Evolutionary conservation across 2,888 invertebrate genomes (phyloP).

Genomic region (Cactoblastis cactorum): DNA sequence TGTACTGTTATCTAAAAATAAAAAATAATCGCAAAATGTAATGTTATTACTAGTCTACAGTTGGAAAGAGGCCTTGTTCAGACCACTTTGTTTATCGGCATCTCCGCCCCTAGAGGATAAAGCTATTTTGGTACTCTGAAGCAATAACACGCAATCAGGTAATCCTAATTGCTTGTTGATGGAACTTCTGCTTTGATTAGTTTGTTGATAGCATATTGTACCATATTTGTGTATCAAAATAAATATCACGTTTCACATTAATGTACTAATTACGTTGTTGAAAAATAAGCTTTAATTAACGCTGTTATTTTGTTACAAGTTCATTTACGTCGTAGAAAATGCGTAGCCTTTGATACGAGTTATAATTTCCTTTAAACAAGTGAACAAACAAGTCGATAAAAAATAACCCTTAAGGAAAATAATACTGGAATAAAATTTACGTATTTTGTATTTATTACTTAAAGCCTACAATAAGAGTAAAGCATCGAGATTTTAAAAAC

Average conservation of each 20-base stretch:
- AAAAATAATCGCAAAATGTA: neutral
- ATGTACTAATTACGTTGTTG: neutral
- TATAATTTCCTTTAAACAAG: no score
- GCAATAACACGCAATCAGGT: constrained; percentile 10
- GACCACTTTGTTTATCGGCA: constrained; percentile 91
- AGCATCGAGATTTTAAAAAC: neutral
- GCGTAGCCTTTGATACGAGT: neutral
- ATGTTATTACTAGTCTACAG: neutral
- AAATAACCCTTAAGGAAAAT: no score
- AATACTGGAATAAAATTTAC: no score
- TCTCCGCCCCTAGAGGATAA: constrained; percentile 84
- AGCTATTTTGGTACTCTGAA: constrained; percentile 3
- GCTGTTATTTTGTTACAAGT: neutral
- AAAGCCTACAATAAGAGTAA: no score
- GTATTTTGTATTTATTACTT: no score
- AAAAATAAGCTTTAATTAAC: neutral
- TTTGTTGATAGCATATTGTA: neutral
- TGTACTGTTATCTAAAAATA: no score
- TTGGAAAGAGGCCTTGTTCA: constrained; percentile 91
- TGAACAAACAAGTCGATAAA: no score
- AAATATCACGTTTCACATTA: neutral
- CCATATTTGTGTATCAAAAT: neutral
- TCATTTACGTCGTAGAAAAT: neutral
- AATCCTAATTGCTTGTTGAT: constrained; percentile 10
- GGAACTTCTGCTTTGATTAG: constrained; percentile 7